Base-by-base conservation (phyloP, 1,140 invertebrate species). In the Adelges cooleyi region DNA sequence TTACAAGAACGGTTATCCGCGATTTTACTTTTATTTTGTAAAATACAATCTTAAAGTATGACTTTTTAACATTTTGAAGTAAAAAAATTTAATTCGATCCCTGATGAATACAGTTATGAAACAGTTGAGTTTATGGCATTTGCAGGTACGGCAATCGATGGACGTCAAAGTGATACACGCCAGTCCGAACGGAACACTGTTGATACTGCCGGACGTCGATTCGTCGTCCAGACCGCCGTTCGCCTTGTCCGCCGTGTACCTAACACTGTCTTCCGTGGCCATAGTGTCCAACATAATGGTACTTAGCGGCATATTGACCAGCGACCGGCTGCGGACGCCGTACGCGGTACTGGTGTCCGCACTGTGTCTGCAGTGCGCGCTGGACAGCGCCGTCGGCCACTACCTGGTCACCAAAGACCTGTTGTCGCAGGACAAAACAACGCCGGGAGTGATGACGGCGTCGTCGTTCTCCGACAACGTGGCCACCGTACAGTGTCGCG, bases 321-420 rank as follows among this genome's bases (percentile, higher is more conserved):
- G n/a, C 17, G 56, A 62, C 40, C 44, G 42, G 25, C 42, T 62
- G 56, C 25, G 56, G 25, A 46, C 56, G 10, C 40, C 56, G 40
- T 62, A 62, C 42, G 56, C 56, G 0, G 56, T 62, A 17, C 56
- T 62, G 23, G 56, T 48, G 10, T 48, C 56, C 2, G 56, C 56
- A 18, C 27, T 62, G 40, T 62, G 56, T 27, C 17, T 62, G 38
- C 56, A 62, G 17, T 62, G 56, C 40, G 56, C 56, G 11, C n/a
- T 62, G 1, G 56, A 62, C 40, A 42, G 38, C 25, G 40, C 56
- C 25, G 42, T 15, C 17, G 40, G 56, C 42, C 56, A 62, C 40
- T 62, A 3, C 40, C 13, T 4, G n/a, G 22, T 25, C 10, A 29
- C 56, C 27, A 29, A 42, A 1, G 56, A 62, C 2, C 42, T 62